A percentile compares a stretch with the other conserved stretches of the same genome.
Conservation (phyloP, 2,888 invertebrate genomes). For the Torymus aiolomorphi region DNA sequence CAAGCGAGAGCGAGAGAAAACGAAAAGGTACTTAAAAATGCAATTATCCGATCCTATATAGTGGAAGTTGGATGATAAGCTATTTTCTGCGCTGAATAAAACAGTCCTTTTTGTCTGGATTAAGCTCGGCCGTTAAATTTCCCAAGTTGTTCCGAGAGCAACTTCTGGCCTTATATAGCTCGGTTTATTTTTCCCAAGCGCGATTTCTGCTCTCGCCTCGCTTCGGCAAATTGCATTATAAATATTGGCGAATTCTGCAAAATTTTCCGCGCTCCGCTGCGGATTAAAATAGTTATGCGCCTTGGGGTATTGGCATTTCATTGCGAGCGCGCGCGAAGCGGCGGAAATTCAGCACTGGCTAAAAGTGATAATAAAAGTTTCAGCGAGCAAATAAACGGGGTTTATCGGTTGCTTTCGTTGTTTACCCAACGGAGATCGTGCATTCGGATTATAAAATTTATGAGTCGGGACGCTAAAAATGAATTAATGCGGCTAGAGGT, state of each 20-base stretch:
- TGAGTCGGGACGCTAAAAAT: too few species aligned
- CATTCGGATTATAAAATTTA: too few species aligned
- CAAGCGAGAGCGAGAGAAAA: background rate
- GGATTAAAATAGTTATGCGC: too few species aligned
- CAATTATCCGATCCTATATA: constrained; percentile 43
- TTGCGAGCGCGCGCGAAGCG: too few species aligned
- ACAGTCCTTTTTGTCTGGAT: constrained; percentile 47
- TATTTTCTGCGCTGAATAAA: constrained; percentile 53
- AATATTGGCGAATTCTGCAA: background rate
- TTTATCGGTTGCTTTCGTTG: background rate
- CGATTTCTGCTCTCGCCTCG: background rate
- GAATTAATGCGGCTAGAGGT: too few species aligned
- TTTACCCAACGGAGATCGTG: too few species aligned
- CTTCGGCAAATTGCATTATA: background rate
- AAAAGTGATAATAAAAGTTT: constrained; percentile 2
- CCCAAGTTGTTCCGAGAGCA: background rate
- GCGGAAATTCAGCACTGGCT: background rate
- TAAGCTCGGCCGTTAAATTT: constrained; percentile 21
- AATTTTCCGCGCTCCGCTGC: background rate
- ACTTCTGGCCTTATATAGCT: too few species aligned
- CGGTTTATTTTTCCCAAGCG: background rate
- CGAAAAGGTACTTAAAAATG: constrained; percentile 47
- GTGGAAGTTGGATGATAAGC: constrained; percentile 39
- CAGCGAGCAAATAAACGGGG: background rate
- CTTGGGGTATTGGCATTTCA: too few species aligned